These are phyloP conservation scores for Psylliodes chrysocephalus DNA, from an alignment of 2,888 invertebrate species.

Conservation along the genomic window DNA sequence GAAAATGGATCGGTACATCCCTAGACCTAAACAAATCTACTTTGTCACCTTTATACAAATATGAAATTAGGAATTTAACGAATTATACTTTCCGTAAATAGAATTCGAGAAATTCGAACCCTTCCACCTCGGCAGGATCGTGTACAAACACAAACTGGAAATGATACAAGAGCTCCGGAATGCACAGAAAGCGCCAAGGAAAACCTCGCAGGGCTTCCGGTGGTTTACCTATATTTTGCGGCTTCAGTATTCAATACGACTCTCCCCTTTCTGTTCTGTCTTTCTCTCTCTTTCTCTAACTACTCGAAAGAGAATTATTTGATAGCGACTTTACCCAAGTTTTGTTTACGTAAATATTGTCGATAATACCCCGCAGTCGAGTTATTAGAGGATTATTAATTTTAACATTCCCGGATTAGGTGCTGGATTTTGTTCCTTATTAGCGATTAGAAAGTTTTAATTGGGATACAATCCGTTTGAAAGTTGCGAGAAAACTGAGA, in stretches of 20 bases:
- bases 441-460: neutral
- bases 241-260: constrained; percentile 31
- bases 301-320: constrained; percentile 29
- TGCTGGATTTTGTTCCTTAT: neutral
- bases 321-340: constrained; percentile 24
- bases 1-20: too few relatives aligned
- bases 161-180: constrained; percentile 8
- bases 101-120: too few relatives aligned
- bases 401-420: neutral
- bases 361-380: constrained; percentile 21
- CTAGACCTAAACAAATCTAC: too few relatives aligned
- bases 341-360: constrained; percentile 23
- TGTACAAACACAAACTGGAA: neutral
- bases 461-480: neutral
- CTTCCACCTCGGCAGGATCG: too few relatives aligned
- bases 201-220: constrained; percentile 32
- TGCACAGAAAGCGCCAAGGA: constrained; percentile 16
- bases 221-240: constrained; percentile 34
- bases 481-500: too few relatives aligned
- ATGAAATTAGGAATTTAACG: too few relatives aligned
- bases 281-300: too few relatives aligned
- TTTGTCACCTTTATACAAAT: too few relatives aligned
- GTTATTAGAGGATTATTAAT: constrained; percentile 13
- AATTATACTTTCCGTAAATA: too few relatives aligned
- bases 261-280: constrained; percentile 19